phyloP scores from a whole-genome alignment of 2,113 vertebrate species.

The Nothoprocta pentlandii region DNA sequence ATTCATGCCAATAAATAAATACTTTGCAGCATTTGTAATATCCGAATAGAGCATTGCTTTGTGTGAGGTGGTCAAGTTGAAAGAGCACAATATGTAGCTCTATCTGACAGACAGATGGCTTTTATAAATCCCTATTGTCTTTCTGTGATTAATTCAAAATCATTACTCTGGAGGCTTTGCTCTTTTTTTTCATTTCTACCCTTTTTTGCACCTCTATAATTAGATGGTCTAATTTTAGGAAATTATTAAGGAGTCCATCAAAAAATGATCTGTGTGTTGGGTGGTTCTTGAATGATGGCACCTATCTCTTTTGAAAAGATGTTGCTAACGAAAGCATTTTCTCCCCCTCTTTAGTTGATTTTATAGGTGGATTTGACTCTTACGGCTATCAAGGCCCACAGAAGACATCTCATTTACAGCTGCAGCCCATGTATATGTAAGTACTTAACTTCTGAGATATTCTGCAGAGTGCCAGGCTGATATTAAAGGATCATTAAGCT shows the following conservation, averaged over 20 bases:
- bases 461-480: constrained; percentile 9
- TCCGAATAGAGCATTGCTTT: not conserved
- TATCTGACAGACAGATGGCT: not conserved
- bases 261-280: not conserved
- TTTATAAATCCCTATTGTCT: constrained; percentile 4
- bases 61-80: not conserved
- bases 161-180: not conserved
- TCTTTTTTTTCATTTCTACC: not conserved
- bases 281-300: constrained; percentile 3
- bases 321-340: constrained; percentile 67
- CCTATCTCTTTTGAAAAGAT: constrained; percentile 33
- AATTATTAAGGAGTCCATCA: constrained; percentile 24
- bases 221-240: constrained; percentile 46
- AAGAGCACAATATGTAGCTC: not conserved
- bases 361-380: constrained; percentile 99
- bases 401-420: constrained; percentile 98
- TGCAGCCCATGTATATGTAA: constrained; percentile 99
- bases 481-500: constrained; percentile 54
- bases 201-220: not conserved
- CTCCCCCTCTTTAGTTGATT: constrained; percentile 88
- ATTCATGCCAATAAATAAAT: constrained; percentile 13
- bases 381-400: constrained; percentile 99
- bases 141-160: not conserved
- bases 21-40: not conserved
- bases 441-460: constrained; percentile 69